Base-by-base conservation (phyloP, 2,888 invertebrate species). In the Epiblema foenella region DNA sequence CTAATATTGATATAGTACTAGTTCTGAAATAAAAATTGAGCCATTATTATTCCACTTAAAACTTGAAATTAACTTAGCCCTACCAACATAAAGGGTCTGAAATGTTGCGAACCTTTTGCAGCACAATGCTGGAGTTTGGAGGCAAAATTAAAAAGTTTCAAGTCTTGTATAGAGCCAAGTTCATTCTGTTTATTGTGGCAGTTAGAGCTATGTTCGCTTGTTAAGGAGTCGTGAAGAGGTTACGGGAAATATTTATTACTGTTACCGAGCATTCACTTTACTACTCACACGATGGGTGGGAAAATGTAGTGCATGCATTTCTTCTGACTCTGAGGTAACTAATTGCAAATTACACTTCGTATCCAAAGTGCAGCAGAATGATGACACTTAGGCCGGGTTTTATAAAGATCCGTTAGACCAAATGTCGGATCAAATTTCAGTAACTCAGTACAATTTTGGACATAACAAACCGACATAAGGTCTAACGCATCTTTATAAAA, bases 101-200 rank as follows among this genome's bases (percentile, higher is more conserved):
- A 68, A 69, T 69, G 68, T 69, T 63, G 39, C 37, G 37, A 69
- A 63, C 54, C 46, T 54, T 54, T 68, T 46, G 54, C 68, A 68
- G 42, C 37, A 69, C 74, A 72, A 74, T 68, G 69, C 59, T 51
- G 67, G 58, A 69, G 68, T 68, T 58, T 57, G 67, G 67, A 60
- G 59, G 69, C 67, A 75, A 72, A 75, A 72, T 74, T 72, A 67
- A 73, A 75, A 72, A 66, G 69, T 74, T 51, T 63, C 58, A 69
- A 75, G 75, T 69, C 69, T 69, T 73, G 73, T 76, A 74, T 72
- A 73, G 67, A 73, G 73, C 59, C 52, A 51, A 65, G 67, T 62
- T 69, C 74, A 76, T 73, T 75, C 73, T 76, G 74, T 76, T 76
- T 76, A 73, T 63, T 57, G 66, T 69, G 75, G 68, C 75, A 71